Evolutionary conservation across 1,140 invertebrate species (phyloP).

Genomic region (Popillia japonica): DNA sequence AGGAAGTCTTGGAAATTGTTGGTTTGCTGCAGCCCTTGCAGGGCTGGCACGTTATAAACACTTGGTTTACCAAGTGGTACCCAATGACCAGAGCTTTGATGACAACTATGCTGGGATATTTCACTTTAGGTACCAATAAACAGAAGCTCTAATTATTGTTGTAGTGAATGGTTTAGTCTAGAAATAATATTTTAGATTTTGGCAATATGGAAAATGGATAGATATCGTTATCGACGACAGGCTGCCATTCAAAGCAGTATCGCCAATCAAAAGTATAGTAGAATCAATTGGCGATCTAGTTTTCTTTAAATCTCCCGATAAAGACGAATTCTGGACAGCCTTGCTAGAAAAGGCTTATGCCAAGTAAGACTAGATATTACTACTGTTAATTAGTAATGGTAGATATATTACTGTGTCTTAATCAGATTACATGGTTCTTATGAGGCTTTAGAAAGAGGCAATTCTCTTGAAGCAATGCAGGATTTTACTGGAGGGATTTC

Average conservation of each 20-base stretch:
- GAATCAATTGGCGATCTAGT: too few species aligned
- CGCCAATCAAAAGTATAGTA: too few species aligned
- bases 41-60: constrained; percentile 71
- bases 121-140: constrained; percentile 64
- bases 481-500: constrained; percentile 79
- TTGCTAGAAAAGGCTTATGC: constrained; percentile 81
- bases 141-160: neutral
- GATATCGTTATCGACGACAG: constrained; percentile 79
- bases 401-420: constrained; percentile 36
- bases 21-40: constrained; percentile 77
- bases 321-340: constrained; percentile 75
- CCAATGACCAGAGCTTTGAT: constrained; percentile 72
- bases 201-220: constrained; percentile 76
- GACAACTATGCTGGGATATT: constrained; percentile 72
- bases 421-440: constrained; percentile 71
- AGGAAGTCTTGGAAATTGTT: constrained; percentile 76
- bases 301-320: constrained; percentile 50
- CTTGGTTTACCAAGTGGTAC: constrained; percentile 72
- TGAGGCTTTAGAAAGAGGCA: constrained; percentile 75
- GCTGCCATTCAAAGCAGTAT: constrained; percentile 67
- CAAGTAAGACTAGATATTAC: constrained; percentile 68
- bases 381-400: neutral
- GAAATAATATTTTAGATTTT: constrained; percentile 60
- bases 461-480: constrained; percentile 74
- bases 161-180: constrained; percentile 46